phyloP scores from a whole-genome alignment of 92 coral and sea anemone species.

The Bergia sp. region DNA sequence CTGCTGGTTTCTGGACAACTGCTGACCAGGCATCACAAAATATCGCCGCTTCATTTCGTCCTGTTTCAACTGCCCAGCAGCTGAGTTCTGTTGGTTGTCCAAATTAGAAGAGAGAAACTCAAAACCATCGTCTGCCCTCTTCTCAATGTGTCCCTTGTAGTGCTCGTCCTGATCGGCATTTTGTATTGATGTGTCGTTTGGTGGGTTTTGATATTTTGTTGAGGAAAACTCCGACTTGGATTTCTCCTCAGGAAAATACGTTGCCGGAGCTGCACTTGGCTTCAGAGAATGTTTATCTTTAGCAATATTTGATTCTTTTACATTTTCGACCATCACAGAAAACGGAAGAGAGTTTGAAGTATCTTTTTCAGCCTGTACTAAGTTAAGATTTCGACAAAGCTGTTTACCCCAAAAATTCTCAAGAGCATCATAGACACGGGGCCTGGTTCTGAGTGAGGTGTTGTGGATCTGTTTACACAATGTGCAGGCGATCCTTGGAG shows the following conservation, averaged over 20 bases:
- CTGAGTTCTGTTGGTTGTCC: not conserved
- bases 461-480: conserved; percentile 73
- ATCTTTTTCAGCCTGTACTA: not conserved
- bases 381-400: conserved; percentile 51
- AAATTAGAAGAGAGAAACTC: not conserved
- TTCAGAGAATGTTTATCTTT: not conserved
- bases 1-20: not conserved
- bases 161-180: not conserved
- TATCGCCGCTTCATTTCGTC: not conserved
- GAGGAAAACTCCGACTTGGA: not conserved
- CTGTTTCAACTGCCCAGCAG: not conserved
- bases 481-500: conserved; percentile 71
- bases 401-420: conserved; percentile 51
- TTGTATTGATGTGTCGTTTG: not conserved
- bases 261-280: not conserved
- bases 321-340: conserved; percentile 13
- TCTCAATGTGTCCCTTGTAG: not conserved
- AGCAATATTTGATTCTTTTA: not conserved
- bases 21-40: conserved; percentile 6
- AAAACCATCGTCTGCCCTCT: not conserved
- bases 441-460: conserved; percentile 48
- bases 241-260: not conserved
- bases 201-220: not conserved
- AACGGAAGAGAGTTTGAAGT: not conserved
- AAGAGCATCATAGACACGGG: conserved; percentile 56